phyloP scores from a whole-genome alignment of 2,113 vertebrate genomes.

The Scophthalmus maximus region DNA sequence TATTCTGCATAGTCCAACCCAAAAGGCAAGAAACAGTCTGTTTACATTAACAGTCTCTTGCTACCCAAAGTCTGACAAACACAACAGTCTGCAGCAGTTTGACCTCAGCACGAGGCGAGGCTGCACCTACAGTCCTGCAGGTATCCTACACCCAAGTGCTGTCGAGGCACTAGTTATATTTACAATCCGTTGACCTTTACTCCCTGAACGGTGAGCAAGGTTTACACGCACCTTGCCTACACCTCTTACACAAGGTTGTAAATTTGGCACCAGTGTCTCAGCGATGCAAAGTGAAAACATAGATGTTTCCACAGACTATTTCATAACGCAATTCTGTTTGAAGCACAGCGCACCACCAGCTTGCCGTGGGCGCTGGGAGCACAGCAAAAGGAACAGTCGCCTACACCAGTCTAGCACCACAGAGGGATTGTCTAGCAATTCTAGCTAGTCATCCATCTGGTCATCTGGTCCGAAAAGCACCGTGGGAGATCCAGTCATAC shows the following conservation, averaged over 20 bases:
- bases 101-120: slow-evolving; percentile 50
- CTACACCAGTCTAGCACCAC: slow-evolving; percentile 79
- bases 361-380: slow-evolving; percentile 62
- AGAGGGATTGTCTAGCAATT: slow-evolving; percentile 72
- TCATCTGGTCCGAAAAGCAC: slow-evolving; percentile 72
- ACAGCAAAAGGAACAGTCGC: slow-evolving; percentile 67
- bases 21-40: slow-evolving; percentile 72
- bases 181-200: slow-evolving; percentile 60
- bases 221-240: slow-evolving; percentile 29
- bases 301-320: slow-evolving; percentile 15
- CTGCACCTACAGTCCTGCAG: slow-evolving; percentile 47
- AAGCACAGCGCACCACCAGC: slow-evolving; percentile 44
- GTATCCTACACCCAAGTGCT: slow-evolving; percentile 47
- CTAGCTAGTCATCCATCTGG: slow-evolving; percentile 75
- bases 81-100: slow-evolving; percentile 52
- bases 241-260: slow-evolving; percentile 30
- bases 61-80: slow-evolving; percentile 30
- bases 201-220: slow-evolving; percentile 24
- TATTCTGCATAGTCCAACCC: slow-evolving; percentile 72
- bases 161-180: slow-evolving; percentile 57
- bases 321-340: slow-evolving; percentile 31
- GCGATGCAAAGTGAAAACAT: slow-evolving; percentile 23
- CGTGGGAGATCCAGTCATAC: slow-evolving; percentile 64
- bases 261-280: slow-evolving; percentile 50
- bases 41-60: slow-evolving; percentile 64